Base-by-base conservation (phyloP, 37 sponge, comb jelly and placozoan genomes). In the Aphrocallistes beatrix region DNA sequence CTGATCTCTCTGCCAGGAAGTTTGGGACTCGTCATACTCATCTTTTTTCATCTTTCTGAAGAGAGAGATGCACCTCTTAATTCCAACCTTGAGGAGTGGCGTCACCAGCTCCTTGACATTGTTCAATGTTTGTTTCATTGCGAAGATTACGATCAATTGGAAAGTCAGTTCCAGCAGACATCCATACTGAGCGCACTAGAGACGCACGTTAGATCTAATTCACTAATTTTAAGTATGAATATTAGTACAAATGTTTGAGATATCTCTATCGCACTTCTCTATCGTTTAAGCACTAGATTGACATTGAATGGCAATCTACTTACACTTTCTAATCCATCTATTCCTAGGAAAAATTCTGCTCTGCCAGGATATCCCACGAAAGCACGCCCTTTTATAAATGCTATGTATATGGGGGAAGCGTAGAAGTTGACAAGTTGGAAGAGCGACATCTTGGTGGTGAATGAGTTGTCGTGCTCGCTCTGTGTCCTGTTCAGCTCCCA, bases 131-230 rank as follows among this genome's bases (percentile, higher is more conserved):
- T 98, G 99, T 40, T 98, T 98, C 28, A 96, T 94, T 0, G 95
- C 89, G 81, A 95, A 86, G 84, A 98, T 91, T 48, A 98, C 92
- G 48, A 83, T 87, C 81, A 95, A 88, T 50, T 98, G 99, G 37
- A 92, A 91, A 51, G 96, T 94, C 42, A 98, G 84, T 85, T 98
- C 99, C 75, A 98, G 86, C 51, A 98, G 81, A 84, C 99, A 98
- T 36, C 99, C 99, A 37, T 92, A 92, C 1, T 96, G 88, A 45
- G 94, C 83, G 86, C 99, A 98, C 94, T 89, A 38, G 81, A 85
- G 3, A 37, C 8, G 82, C 75, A 60, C 10, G 6, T 42, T 6
- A 42, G 13, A 42, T 16, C 10, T 42, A 42, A 42, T 42, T 6
- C 45, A 42, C 45, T 42, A 16, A 42, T 60, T 60, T n/a, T n/a